A percentile compares a stretch with the other conserved stretches of the same genome.
phyloP scores from a whole-genome alignment of 2,888 invertebrate genomes.

The Cephus rjabovi region DNA sequence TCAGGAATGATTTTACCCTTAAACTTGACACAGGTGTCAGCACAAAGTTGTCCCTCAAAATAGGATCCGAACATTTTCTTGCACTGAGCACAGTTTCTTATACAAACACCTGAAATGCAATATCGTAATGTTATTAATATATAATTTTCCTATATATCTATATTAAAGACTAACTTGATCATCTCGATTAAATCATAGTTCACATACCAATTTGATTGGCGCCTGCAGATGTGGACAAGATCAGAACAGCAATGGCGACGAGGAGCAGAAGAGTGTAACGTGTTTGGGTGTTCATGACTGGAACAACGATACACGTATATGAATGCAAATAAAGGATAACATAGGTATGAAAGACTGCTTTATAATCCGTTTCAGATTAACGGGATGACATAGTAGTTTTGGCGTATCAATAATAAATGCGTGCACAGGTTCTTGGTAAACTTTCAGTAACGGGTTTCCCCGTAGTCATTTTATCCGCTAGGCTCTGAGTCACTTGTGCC shows the following conservation, averaged over 20 bases:
- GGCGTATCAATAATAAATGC: background rate
- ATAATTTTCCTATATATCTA: slow-evolving; percentile 5
- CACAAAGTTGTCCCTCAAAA: slow-evolving; percentile 88
- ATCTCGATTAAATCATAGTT: slow-evolving; percentile 23
- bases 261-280: slow-evolving; percentile 39
- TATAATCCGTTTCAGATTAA: background rate
- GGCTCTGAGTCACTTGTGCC: background rate
- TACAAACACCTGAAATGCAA: slow-evolving; percentile 73
- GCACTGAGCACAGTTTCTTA: slow-evolving; percentile 90
- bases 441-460: background rate
- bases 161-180: background rate
- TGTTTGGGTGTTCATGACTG: slow-evolving; percentile 33
- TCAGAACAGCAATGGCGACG: slow-evolving; percentile 29
- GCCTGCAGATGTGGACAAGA: slow-evolving; percentile 29
- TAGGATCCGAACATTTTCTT: slow-evolving; percentile 89
- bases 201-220: slow-evolving; percentile 40
- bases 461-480: background rate
- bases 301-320: slow-evolving; percentile 14
- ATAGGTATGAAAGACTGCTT: background rate
- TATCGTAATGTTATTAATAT: slow-evolving; percentile 2
- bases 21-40: slow-evolving; percentile 85
- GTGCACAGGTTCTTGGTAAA: background rate
- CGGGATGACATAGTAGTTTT: background rate
- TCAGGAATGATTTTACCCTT: slow-evolving; percentile 88
- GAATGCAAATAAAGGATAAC: slow-evolving; percentile 5